Percentiles rank a stretch among this genome's conserved stretches.
These are phyloP conservation scores for Athene noctua DNA, from an alignment of 2,113 vertebrate species.

Conservation along the genomic window DNA sequence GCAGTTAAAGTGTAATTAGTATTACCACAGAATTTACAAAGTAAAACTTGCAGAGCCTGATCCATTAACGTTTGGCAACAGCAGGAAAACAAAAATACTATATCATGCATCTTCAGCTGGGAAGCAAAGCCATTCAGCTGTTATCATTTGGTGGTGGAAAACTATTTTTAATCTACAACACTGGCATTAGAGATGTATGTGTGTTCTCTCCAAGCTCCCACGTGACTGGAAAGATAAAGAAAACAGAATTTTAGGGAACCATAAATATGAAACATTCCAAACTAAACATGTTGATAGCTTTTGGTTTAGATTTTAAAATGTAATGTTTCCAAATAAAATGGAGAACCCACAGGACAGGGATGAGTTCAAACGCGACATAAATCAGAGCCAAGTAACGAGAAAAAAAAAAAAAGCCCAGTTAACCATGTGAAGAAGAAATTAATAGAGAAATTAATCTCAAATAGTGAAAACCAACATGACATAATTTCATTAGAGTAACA, in stretches of 20 bases:
- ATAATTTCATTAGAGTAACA: slow-evolving; percentile 28
- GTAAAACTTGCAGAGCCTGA: not conserved
- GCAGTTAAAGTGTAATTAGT: not conserved
- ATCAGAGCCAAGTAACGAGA: slow-evolving; percentile 86
- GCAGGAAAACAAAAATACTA: not conserved
- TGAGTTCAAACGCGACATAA: slow-evolving; percentile 71
- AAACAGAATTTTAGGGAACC: too few relatives aligned
- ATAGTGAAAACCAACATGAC: slow-evolving; percentile 27
- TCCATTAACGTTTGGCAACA: slow-evolving; percentile 18
- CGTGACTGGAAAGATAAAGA: too few relatives aligned
- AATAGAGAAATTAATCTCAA: slow-evolving; percentile 67
- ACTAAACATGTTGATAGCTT: too few relatives aligned
- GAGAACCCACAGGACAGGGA: slow-evolving; percentile 77
- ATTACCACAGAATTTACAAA: slow-evolving; percentile 19
- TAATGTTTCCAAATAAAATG: slow-evolving; percentile 76
- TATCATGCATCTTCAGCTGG: slow-evolving; percentile 7
- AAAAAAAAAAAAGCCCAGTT: slow-evolving; percentile 71
- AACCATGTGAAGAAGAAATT: slow-evolving; percentile 58
- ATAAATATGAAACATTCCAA: too few relatives aligned
- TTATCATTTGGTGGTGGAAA: slow-evolving; percentile 19
- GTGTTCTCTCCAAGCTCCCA: too few relatives aligned
- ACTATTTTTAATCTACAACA: too few relatives aligned
- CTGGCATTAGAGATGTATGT: too few relatives aligned
- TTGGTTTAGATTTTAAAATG: too few relatives aligned
- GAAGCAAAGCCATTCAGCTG: slow-evolving; percentile 55